These are phyloP conservation scores for Carlito syrichta DNA, from an alignment of 2,113 vertebrate genomes.

Conservation along the genomic window DNA sequence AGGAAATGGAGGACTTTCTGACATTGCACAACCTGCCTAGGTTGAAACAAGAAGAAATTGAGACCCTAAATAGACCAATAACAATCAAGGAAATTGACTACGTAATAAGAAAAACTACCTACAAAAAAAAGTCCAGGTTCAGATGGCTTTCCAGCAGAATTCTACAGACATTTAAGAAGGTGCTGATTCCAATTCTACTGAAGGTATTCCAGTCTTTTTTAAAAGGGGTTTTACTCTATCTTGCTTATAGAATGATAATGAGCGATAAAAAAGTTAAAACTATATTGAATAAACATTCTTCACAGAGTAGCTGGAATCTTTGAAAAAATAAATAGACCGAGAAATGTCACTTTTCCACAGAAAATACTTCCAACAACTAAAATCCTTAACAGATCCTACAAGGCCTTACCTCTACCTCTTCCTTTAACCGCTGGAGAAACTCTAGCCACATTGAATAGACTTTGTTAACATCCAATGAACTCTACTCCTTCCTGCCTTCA, in stretches of 20 bases:
- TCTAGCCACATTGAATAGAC: not conserved
- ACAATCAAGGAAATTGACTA: no score
- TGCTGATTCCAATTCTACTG: no score
- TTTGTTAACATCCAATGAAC: not conserved
- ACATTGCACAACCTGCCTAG: no score
- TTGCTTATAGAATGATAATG: not conserved
- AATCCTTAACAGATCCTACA: not conserved
- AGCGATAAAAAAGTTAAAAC: not conserved
- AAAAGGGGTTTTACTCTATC: no score
- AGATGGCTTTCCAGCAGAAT: no score
- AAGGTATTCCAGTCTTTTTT: no score
- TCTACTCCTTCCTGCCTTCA: not conserved
- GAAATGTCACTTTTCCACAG: not conserved
- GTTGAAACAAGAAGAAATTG: no score
- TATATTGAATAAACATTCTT: not conserved
- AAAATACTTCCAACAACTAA: not conserved
- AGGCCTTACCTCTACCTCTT: not conserved
- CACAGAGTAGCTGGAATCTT: not conserved
- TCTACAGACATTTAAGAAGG: no score
- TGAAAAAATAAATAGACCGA: not conserved
- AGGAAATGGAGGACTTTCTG: no score
- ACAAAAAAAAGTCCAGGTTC: no score
- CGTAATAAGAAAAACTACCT: no score
- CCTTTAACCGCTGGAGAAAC: not conserved
- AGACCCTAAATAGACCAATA: no score